Percentiles rank a stretch among this genome's conserved stretches.
These are phyloP conservation scores for Penaeus chinensis DNA, from an alignment of 1,140 invertebrate species.

Conservation along the genomic window DNA sequence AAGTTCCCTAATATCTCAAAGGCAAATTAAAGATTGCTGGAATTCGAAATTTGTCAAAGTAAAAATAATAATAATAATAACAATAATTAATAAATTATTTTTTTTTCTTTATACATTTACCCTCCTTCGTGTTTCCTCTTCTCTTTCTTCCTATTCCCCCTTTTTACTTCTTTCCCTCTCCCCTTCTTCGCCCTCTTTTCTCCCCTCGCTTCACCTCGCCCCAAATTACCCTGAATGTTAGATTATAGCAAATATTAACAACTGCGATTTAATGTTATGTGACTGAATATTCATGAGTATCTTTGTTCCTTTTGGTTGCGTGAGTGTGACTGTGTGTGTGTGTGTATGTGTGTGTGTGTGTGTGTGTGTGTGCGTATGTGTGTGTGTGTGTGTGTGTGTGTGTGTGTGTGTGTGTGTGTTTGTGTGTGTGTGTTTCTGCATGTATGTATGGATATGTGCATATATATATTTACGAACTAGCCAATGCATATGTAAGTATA, in stretches of 20 bases:
- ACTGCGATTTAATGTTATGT: constrained; percentile 11
- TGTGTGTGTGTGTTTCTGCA: no score
- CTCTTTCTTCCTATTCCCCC: no score
- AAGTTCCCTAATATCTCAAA: no score
- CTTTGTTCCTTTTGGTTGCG: constrained; percentile 12
- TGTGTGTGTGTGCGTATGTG: constrained; percentile 4
- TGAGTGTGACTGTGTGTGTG: constrained; percentile 7
- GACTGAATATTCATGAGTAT: constrained; percentile 1
- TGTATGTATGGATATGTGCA: constrained; percentile 9
- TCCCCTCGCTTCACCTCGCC: no score
- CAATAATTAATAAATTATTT: no score
- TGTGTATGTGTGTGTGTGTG: constrained; percentile 35
- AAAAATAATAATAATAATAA: no score
- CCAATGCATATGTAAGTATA: background rate
- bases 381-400: background rate
- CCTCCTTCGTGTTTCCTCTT: no score
- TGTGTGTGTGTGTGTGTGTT: background rate
- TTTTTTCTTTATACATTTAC: no score
- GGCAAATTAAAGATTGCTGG: no score
- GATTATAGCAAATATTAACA: constrained; percentile 20
- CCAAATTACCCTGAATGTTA: background rate
- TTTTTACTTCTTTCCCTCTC: no score
- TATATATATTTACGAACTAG: constrained; percentile 3
- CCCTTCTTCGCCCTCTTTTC: no score
- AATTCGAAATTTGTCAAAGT: no score